These are phyloP conservation scores for Chironex yamaguchii DNA, from an alignment of 30 jellyfish, hydroid and myxozoan species.

Conservation along the genomic window DNA sequence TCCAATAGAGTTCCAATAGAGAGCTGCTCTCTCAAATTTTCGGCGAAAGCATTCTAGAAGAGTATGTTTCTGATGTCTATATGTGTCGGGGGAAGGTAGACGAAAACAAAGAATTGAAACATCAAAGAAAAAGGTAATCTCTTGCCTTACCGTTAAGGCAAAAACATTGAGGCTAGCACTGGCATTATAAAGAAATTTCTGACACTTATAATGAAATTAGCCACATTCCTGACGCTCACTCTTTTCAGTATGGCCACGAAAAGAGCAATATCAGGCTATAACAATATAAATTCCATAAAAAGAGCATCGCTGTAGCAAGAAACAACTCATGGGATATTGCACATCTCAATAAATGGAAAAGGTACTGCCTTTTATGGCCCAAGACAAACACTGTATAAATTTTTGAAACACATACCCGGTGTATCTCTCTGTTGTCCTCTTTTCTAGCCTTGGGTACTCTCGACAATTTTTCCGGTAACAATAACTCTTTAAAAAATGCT, in stretches of 20 bases:
- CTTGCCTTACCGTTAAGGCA: conserved; percentile 30
- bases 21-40: no score
- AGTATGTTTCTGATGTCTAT: conserved; percentile 35
- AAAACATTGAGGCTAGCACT: conserved; percentile 43
- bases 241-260: conserved; percentile 57
- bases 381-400: conserved; percentile 40
- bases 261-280: conserved; percentile 33
- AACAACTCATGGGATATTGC: conserved; percentile 46
- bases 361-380: conserved; percentile 60
- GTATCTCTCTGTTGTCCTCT: no score
- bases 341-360: no score
- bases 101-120: not conserved
- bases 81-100: conserved; percentile 6
- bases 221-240: conserved; percentile 14
- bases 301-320: conserved; percentile 23
- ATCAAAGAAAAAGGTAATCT: conserved; percentile 20
- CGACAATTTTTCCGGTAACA: conserved; percentile 1
- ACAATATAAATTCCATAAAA: conserved; percentile 34
- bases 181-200: conserved; percentile 23
- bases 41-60: no score
- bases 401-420: conserved; percentile 8
- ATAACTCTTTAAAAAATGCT: not conserved
- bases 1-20: no score
- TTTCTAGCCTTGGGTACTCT: not conserved
- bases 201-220: no score